Percentiles rank a stretch among this genome's conserved stretches.
Conservation (phyloP, 2,797 vertebrate species). For the Semotilus atromaculatus region DNA sequence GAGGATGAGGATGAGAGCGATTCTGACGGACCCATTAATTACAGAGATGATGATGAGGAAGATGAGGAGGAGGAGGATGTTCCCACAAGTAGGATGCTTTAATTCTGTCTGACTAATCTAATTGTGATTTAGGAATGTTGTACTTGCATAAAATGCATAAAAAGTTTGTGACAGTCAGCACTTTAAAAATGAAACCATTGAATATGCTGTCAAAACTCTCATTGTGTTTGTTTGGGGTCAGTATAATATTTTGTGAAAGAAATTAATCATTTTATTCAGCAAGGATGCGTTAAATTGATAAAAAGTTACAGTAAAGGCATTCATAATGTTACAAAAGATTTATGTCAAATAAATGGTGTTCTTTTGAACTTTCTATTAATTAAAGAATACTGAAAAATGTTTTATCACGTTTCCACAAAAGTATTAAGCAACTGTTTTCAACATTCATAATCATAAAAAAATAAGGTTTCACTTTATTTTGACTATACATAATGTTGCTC, state of each 20-base stretch:
- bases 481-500: too few species aligned
- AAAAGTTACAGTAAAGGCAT: neutral
- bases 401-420: neutral
- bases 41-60: conserved; percentile 85
- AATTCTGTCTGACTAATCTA: neutral
- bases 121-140: neutral
- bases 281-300: neutral
- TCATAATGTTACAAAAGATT: neutral
- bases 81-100: conserved; percentile 69
- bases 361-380: neutral
- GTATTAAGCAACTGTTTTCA: neutral
- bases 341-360: neutral
- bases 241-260: neutral
- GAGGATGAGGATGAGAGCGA: conserved; percentile 83
- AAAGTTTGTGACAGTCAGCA: neutral
- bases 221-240: neutral
- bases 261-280: neutral
- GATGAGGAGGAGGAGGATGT: conserved; percentile 72
- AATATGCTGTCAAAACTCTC: neutral
- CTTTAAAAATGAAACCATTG: neutral
- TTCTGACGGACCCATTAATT: conserved; percentile 84
- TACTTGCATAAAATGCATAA: neutral
- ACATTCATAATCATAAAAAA: neutral
- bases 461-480: too few species aligned
- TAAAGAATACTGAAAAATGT: neutral